Base-by-base conservation (phyloP, 2,888 invertebrate species). In the Cheilosia grossa region DNA sequence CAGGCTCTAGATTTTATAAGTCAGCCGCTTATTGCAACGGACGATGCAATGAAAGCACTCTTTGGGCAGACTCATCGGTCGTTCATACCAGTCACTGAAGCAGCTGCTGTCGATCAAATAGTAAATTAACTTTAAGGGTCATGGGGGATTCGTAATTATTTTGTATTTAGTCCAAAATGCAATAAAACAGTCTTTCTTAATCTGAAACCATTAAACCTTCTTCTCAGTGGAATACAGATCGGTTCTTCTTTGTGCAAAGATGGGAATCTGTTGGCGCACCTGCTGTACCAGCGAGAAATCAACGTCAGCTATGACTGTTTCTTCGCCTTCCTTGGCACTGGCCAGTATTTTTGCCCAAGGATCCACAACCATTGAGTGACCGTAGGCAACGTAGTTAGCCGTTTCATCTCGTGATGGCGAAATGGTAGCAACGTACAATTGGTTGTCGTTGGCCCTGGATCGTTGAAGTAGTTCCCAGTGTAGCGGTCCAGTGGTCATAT, bases 401-500 rank as follows among this genome's bases (percentile, higher is more conserved):
- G 95, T 94, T 0, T 91, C 90, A 90, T 96, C 96, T 86, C 98
- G 93, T 0, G 98, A 98, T 0, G 98, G 98, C 44, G 97, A 96
- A 40, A 97, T 94, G 0, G 95, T 94, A 6, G 96, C 97, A 15
- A 98, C 96, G 93, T 95, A 99, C 24, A 97, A 92, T 93, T 98
- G 98, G 91, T 97, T 96, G 92, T 99, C 98, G 63, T 95, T 93
- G 27, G 99, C 98, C 51, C 98, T 93, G 0, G 95, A 94, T 40
- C 97, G 93, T 78, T 95, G 95, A 6, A 99, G 93, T 1, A 98
- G 92, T 89, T 98, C 96, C 98, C 98, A 99, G 91, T 99, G 99
- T 42, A 95, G 92, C 0, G 98, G 98, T 0, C 99, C 99, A 0
- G 99, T 99, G 1, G 97, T 98, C 96, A 97, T 97, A 92, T 98